Evolutionary conservation across 1,140 invertebrate species (phyloP).

Genomic region (Formica selysi): DNA sequence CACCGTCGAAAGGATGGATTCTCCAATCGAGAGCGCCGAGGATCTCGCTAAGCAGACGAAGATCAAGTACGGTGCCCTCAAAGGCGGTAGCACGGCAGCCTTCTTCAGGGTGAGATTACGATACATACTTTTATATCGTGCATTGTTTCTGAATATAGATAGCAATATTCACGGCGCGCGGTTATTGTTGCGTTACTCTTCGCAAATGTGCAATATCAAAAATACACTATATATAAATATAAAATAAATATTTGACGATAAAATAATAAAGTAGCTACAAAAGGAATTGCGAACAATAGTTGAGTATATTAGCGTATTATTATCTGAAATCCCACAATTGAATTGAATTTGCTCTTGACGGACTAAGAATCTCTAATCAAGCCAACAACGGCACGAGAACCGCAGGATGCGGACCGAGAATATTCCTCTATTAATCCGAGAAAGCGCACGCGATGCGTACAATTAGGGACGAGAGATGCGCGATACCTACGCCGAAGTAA

Average conservation of each 20-base stretch:
- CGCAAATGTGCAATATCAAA: not conserved
- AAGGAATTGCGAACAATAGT: not conserved
- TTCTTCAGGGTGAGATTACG: conserved; percentile 93
- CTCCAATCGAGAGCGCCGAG: conserved; percentile 97
- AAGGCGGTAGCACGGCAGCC: conserved; percentile 95
- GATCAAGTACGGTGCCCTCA: conserved; percentile 98
- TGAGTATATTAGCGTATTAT: not conserved
- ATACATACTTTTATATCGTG: not conserved
- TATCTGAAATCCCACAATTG: conserved; percentile 27
- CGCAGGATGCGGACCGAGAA: conserved; percentile 50
- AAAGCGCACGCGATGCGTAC: conserved; percentile 39
- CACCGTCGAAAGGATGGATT: conserved; percentile 98
- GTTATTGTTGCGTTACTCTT: not conserved
- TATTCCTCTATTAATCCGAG: conserved; percentile 53
- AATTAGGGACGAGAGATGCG: conserved; percentile 44
- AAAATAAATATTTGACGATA: not conserved
- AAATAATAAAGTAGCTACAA: not conserved
- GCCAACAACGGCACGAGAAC: not conserved
- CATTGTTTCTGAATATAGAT: not conserved
- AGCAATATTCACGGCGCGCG: not conserved
- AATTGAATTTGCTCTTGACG: not conserved
- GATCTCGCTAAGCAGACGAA: conserved; percentile 98
- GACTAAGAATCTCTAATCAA: conserved; percentile 43
- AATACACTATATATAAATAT: not conserved
- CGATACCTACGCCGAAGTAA: conserved; percentile 36